Evolutionary conservation across 1,140 invertebrate genomes (phyloP), one percentile per base, ranked within the genome.

Genomic region (Mizuhopecten yessoensis): DNA sequence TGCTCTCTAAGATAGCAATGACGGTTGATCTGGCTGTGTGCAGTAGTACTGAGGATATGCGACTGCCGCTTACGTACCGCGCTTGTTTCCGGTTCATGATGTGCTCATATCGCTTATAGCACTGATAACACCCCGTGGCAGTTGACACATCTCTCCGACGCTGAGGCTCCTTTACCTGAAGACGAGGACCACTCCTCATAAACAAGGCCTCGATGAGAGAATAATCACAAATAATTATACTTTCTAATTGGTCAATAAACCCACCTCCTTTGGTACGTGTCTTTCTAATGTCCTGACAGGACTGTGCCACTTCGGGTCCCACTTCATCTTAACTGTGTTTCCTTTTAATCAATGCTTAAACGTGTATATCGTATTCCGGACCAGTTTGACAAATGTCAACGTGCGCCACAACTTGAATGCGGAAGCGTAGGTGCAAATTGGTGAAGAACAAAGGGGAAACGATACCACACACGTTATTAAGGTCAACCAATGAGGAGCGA

Each of bases 361-460:
- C 45, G 45, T 75, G 23, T 9, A 23, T 29, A 29, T 29, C 23
- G 23, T 75, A 75, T 75, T 75, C 57, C 1, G 23, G 57, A 75
- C 23, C 29, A 29, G 57, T 3, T 75, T 29, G 9, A 11, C n/a
- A 75, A 75, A 75, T 75, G 57, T 75, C 57, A 75, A 75, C 0
- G n/a, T 49, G 45, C 20, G 45, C 45, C 45, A 20, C 2, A 15
- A 49, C n/a, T n/a, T n/a, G 13, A 29, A n/a, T 75, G 11, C 11
- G n/a, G 23, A 75, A 75, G 57, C n/a, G 57, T 75, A 75, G 57
- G 57, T 75, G 57, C n/a, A 75, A 75, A 75, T 29, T n/a, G n/a
- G 20, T 75, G 36, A 39, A n/a, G 23, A 5, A 75, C 9, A n/a
- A n/a, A 29, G 23, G 57, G 57, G 11, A 3, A 5, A 75, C 20